Percentiles rank a stretch among this genome's conserved stretches.
phyloP scores from a whole-genome alignment of 2,797 vertebrate species.

The Pangasius larnaudii region DNA sequence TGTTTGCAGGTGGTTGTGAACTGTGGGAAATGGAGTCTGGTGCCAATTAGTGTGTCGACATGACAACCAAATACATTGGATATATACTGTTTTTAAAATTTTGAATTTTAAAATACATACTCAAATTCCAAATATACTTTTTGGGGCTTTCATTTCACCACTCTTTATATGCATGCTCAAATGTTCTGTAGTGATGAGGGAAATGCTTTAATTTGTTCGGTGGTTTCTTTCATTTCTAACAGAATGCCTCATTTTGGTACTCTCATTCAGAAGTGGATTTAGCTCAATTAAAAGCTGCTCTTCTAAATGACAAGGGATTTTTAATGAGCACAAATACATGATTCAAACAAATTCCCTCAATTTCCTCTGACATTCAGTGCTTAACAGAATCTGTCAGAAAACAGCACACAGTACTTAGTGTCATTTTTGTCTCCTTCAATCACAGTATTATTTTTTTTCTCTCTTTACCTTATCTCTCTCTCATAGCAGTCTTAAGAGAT shows the following conservation, averaged over 20 bases:
- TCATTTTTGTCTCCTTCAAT: background rate
- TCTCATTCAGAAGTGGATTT: slow-evolving; percentile 43
- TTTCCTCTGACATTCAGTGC: background rate
- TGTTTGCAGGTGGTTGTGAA: background rate
- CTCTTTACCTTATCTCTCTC: slow-evolving; percentile 45
- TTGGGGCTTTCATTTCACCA: background rate
- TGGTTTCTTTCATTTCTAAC: background rate
- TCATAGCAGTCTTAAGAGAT: background rate
- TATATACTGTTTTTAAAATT: background rate
- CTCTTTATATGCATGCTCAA: background rate
- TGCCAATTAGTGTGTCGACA: background rate
- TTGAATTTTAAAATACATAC: background rate
- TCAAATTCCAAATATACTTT: background rate
- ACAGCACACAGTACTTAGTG: slow-evolving; percentile 36
- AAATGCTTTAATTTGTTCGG: slow-evolving; percentile 17
- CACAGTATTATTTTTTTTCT: slow-evolving; percentile 60
- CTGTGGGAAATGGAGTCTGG: background rate
- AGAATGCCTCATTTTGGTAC: slow-evolving; percentile 35
- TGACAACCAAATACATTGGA: background rate
- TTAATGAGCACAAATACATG: slow-evolving; percentile 43
- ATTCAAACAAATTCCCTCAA: slow-evolving; percentile 2
- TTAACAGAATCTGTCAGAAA: slow-evolving; percentile 31
- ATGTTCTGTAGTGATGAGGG: background rate
- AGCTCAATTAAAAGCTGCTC: slow-evolving; percentile 32
- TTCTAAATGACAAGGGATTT: slow-evolving; percentile 51